Evolutionary conservation across 2,797 vertebrate genomes (phyloP), one percentile per base, ranked within the genome.

Genomic region (Sebastes itinus): DNA sequence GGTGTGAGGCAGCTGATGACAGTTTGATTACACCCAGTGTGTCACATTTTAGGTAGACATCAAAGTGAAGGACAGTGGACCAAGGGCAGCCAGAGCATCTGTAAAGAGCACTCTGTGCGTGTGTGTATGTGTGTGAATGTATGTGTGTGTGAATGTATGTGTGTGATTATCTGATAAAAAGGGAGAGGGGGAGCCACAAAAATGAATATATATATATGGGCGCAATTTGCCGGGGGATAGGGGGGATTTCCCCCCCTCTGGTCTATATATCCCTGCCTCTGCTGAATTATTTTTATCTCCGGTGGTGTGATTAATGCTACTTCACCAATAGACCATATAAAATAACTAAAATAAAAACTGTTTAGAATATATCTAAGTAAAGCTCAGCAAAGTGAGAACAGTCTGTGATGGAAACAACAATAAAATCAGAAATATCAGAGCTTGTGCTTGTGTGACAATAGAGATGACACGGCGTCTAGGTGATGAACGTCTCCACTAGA

Each of bases 1-100:
- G 13, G 6, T 42, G 79, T 46, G 70, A 81, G 49, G 67, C 60
- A 32, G 78, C 66, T 77, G 86, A 88, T 84, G 84, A 78, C 77
- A 83, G 67, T 80, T 88, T 88, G 81, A 93, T 90, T 87, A 77
- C 67, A 91, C 73, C 68, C 63, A 84, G 66, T 68, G 74, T 80
- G 63, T 83, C 83, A 77, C 75, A 77, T 63, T 84, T 65, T 59
- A 76, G 59, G 68, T 78, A 76, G 67, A 79, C 42, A 76, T 77
- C 28, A 77, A 69, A 75, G 71, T 58, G 56, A 80, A 85, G 82
- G 77, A 80, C 75, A 32, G 28, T 12, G 12, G 56, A 63, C 72
- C 54, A 77, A 84, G 74, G 69, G 30, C 58, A 76, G 70, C 22
- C n/a, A 11, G 55, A 65, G 61, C 32, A 49, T 81, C 76, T 30